phyloP scores from a whole-genome alignment of 1,140 invertebrate species.

The Drosophila auraria region DNA sequence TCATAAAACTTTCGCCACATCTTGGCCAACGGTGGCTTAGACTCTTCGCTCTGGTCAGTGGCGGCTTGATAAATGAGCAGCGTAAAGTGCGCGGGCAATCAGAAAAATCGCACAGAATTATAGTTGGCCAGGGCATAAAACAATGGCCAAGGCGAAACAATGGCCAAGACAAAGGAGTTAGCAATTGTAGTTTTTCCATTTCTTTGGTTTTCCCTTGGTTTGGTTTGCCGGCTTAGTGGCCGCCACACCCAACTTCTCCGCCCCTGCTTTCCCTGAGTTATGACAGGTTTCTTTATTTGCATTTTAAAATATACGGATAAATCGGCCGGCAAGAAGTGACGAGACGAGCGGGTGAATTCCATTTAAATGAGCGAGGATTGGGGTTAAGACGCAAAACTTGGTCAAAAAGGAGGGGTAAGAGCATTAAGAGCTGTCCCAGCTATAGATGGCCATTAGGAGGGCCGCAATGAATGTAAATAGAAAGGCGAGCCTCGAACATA shows the following conservation, averaged over 20 bases:
- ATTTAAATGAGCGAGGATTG: slow-evolving; percentile 58
- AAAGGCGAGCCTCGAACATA: neutral
- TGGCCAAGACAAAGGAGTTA: slow-evolving; percentile 56
- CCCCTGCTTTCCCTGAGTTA: slow-evolving; percentile 28
- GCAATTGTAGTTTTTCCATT: slow-evolving; percentile 40
- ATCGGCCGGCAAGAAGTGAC: slow-evolving; percentile 23
- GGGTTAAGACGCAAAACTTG: slow-evolving; percentile 21
- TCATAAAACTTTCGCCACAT: slow-evolving; percentile 76
- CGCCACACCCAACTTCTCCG: neutral
- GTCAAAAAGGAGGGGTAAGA: slow-evolving; percentile 14
- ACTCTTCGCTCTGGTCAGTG: slow-evolving; percentile 53
- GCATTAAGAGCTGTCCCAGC: slow-evolving; percentile 9
- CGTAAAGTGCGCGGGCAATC: slow-evolving; percentile 69
- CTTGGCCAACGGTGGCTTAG: slow-evolving; percentile 38
- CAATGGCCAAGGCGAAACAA: slow-evolving; percentile 60
- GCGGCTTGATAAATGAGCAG: slow-evolving; percentile 75
- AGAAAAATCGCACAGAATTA: slow-evolving; percentile 80
- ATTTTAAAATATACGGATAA: slow-evolving; percentile 51
- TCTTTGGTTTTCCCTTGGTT: neutral
- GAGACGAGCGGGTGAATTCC: neutral
- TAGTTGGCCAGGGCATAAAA: slow-evolving; percentile 69
- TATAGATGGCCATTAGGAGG: slow-evolving; percentile 5
- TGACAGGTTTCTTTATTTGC: slow-evolving; percentile 48
- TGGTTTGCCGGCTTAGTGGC: slow-evolving; percentile 18
- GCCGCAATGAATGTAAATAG: slow-evolving; percentile 6